These are phyloP conservation scores for Teleiodes luculella DNA, from an alignment of 2,888 invertebrate species.

Conservation along the genomic window DNA sequence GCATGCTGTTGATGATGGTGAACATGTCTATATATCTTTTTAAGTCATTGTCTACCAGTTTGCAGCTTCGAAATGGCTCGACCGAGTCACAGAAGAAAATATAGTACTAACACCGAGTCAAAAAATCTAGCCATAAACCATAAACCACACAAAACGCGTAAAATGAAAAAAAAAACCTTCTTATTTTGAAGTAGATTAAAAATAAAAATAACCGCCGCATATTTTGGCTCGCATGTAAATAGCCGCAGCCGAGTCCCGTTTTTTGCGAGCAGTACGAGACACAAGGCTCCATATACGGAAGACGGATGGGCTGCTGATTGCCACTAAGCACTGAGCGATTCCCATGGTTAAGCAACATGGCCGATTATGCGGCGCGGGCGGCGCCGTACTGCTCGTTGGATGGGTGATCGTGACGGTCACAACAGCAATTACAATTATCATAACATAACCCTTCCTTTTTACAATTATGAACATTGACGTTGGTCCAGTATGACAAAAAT, in stretches of 20 bases:
- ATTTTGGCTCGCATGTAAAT: not conserved
- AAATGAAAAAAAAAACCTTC: no score
- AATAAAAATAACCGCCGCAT: no score
- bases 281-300: constrained; percentile 1
- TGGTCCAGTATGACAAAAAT: no score
- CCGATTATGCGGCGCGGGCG: not conserved
- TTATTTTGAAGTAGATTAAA: no score
- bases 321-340: not conserved
- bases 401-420: not conserved
- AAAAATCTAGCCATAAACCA: no score
- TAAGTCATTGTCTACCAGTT: no score
- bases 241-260: not conserved
- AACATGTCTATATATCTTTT: no score
- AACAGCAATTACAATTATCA: not conserved
- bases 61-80: no score
- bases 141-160: no score
- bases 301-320: not conserved
- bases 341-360: not conserved
- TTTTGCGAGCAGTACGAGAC: not conserved
- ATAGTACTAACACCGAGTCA: no score
- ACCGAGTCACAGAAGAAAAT: no score
- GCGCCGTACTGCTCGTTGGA: not conserved
- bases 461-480: not conserved
- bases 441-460: not conserved
- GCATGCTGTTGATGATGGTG: no score